These are phyloP conservation scores for Dendrocincla fuliginosa DNA, from an alignment of 2,797 vertebrate genomes.

Conservation along the genomic window DNA sequence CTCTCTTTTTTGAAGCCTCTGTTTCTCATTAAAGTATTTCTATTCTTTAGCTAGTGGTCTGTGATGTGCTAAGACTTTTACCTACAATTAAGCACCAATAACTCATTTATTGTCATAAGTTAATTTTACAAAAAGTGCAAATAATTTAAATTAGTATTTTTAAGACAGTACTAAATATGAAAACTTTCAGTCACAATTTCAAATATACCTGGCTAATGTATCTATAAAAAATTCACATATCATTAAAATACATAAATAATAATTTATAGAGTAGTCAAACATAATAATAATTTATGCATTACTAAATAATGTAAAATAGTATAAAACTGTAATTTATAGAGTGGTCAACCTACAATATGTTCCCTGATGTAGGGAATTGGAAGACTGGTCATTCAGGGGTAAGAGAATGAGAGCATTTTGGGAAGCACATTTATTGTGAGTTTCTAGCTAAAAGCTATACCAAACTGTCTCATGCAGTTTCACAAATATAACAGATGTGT, in stretches of 20 bases:
- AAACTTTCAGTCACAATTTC: conserved; percentile 27
- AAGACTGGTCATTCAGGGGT: background rate
- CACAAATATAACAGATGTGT: background rate
- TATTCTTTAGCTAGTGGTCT: background rate
- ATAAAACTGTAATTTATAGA: too few relatives aligned
- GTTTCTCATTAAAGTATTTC: background rate
- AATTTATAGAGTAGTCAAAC: background rate
- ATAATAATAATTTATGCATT: too few relatives aligned
- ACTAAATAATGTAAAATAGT: too few relatives aligned
- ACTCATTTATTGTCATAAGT: background rate
- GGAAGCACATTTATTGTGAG: background rate
- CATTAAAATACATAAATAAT: background rate
- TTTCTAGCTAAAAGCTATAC: background rate
- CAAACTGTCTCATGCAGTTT: background rate
- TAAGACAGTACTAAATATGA: background rate
- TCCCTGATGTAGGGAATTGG: too few relatives aligned
- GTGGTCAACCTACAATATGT: too few relatives aligned
- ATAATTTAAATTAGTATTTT: conserved; percentile 15
- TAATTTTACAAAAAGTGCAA: background rate
- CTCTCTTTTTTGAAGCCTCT: background rate
- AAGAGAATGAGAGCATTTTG: background rate
- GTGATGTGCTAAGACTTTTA: background rate
- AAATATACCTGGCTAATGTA: background rate
- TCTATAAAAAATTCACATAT: conserved; percentile 1
- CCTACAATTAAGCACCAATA: background rate